Percentiles rank a stretch among this genome's conserved stretches.
Evolutionary conservation across 2,113 vertebrate species (phyloP).

Genomic region (Paracanthobrama guichenoti): DNA sequence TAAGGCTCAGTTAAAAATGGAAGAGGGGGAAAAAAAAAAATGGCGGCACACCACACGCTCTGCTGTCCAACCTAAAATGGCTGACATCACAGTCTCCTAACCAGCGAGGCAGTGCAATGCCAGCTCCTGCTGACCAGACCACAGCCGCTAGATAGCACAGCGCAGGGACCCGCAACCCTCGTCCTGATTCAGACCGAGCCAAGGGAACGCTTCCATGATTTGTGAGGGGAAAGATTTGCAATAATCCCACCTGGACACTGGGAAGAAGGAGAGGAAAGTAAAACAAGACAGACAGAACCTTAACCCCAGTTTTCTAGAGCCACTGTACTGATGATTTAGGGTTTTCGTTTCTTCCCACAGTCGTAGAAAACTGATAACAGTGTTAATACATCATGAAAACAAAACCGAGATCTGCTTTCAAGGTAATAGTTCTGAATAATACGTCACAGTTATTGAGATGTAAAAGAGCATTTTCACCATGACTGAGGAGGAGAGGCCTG

Average conservation of each 20-base stretch:
- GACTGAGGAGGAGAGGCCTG: neutral
- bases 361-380: neutral
- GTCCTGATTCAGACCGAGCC: neutral
- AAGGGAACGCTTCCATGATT: neutral
- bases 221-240: neutral
- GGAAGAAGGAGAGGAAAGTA: neutral
- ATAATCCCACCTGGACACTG: conserved; percentile 33
- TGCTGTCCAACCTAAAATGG: conserved; percentile 82
- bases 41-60: conserved; percentile 74
- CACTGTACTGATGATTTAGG: neutral
- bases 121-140: conserved; percentile 64
- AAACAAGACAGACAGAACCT: neutral
- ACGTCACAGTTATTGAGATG: neutral
- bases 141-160: conserved; percentile 50
- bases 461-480: neutral
- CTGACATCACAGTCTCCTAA: conserved; percentile 78
- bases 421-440: neutral
- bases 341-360: neutral
- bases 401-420: neutral
- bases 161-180: conserved; percentile 27
- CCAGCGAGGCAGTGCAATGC: conserved; percentile 70
- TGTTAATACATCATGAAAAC: neutral
- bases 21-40: conserved; percentile 66
- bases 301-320: neutral
- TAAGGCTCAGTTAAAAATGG: conserved; percentile 67